Evolutionary conservation across 2,797 vertebrate genomes (phyloP).

Genomic region (Fratercula arctica): DNA sequence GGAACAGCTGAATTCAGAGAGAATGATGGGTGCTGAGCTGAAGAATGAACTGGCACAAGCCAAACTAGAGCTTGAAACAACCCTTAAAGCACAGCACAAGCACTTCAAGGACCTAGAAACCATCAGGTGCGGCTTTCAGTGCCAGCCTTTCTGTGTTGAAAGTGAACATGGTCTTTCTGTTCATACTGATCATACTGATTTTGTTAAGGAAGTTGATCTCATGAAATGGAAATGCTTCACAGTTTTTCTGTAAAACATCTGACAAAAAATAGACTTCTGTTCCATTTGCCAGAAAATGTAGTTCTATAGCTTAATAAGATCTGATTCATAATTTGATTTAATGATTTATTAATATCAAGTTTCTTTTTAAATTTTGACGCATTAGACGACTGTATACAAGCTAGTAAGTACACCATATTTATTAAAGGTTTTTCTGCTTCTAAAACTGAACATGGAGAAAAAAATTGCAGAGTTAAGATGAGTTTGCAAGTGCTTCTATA

Average conservation of each 20-base stretch:
- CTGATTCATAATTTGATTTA: background rate
- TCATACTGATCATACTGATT: too few relatives aligned
- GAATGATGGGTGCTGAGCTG: conserved; percentile 80
- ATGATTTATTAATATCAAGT: background rate
- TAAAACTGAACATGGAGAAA: background rate
- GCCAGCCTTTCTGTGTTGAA: background rate
- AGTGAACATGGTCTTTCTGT: background rate
- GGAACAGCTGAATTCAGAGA: conserved; percentile 76
- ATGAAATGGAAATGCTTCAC: background rate
- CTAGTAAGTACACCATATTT: background rate
- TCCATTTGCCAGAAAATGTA: background rate
- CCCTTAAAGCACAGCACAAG: conserved; percentile 89
- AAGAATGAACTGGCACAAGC: conserved; percentile 89
- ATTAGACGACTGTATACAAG: background rate
- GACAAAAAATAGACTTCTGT: background rate
- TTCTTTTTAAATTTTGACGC: background rate
- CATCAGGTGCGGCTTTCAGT: conserved; percentile 80
- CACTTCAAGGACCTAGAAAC: conserved; percentile 91
- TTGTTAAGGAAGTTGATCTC: background rate
- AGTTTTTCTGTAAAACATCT: background rate
- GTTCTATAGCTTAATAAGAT: background rate
- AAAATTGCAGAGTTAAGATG: background rate
- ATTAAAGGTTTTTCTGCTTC: background rate
- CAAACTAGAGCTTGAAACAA: conserved; percentile 89
- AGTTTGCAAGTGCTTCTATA: background rate